Evolutionary conservation across 64 coral and sea anemone species (phyloP).

Genomic region (Montipora cactus): DNA sequence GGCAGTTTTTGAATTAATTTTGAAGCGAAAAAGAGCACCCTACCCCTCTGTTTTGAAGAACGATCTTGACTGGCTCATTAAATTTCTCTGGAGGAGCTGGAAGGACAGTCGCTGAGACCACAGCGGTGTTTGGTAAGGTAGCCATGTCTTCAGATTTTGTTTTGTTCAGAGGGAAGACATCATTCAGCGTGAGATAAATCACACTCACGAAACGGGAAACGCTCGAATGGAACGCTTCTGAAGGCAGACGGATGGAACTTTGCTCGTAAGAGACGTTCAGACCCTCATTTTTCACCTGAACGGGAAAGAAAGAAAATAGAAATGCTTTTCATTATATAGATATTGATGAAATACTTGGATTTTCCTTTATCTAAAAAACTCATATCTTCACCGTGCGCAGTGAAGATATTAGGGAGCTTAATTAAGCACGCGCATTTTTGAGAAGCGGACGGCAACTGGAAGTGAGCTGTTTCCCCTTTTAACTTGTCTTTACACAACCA

Average conservation of each 20-base stretch:
- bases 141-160: background rate
- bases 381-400: too few species aligned
- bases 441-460: too few species aligned
- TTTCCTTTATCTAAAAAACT: too few species aligned
- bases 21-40: background rate
- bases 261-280: background rate
- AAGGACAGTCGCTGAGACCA: constrained; percentile 64
- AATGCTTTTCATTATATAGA: too few species aligned
- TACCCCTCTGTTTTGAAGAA: constrained; percentile 63
- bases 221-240: constrained; percentile 33
- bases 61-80: constrained; percentile 49
- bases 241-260: constrained; percentile 53
- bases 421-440: too few species aligned
- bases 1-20: too few species aligned
- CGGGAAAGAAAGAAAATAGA: too few species aligned
- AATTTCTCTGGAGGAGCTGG: constrained; percentile 45
- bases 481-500: too few species aligned
- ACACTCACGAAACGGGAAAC: constrained; percentile 53
- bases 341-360: too few species aligned
- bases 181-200: constrained; percentile 69
- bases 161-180: constrained; percentile 41
- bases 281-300: too few species aligned
- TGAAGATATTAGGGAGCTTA: too few species aligned
- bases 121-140: constrained; percentile 32
- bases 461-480: too few species aligned